Conservation (phyloP, 2,888 invertebrate genomes). For the Cheilosia scutellata region DNA sequence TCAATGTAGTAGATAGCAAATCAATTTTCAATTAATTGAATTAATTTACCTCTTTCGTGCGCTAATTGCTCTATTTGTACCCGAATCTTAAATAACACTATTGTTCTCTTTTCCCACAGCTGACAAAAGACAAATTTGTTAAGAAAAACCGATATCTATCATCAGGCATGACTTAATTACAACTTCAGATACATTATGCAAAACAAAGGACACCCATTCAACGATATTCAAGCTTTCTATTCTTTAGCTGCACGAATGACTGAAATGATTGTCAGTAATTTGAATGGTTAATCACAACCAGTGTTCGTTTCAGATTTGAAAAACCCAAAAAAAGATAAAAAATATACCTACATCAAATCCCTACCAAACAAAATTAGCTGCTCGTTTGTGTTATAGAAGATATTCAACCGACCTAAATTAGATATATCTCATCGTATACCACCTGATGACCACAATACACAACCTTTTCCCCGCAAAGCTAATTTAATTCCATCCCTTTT, state of each 20-base stretch:
- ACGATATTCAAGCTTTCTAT: no score
- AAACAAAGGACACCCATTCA: neutral
- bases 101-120: neutral
- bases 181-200: neutral
- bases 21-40: neutral
- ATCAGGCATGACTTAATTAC: neutral
- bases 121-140: neutral
- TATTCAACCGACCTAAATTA: neutral
- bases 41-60: neutral
- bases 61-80: neutral
- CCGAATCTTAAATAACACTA: neutral
- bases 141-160: neutral
- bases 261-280: conserved; percentile 19
- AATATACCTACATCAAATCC: neutral
- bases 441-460: conserved; percentile 34
- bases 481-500: conserved; percentile 39
- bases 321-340: neutral
- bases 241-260: neutral
- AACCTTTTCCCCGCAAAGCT: conserved; percentile 10
- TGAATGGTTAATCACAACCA: conserved; percentile 25
- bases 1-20: no score
- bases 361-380: conserved; percentile 24
- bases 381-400: conserved; percentile 23
- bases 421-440: neutral
- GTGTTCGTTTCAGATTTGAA: neutral